Evolutionary conservation across 2,888 invertebrate genomes (phyloP).

Genomic region (Julus scandinavius): DNA sequence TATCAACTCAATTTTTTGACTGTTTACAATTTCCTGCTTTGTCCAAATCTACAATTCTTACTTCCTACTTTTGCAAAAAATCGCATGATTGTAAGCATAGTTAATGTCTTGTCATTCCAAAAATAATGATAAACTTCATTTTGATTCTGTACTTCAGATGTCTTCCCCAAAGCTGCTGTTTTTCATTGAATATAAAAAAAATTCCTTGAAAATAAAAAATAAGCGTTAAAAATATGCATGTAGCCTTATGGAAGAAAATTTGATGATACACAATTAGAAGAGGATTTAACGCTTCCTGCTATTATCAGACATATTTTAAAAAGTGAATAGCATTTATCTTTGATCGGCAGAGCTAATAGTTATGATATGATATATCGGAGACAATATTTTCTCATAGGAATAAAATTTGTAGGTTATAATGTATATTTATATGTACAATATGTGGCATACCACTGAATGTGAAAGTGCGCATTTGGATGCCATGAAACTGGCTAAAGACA

Average conservation of each 20-base stretch:
- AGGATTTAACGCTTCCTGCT: not conserved
- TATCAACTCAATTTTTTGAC: not conserved
- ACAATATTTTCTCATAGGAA: not conserved
- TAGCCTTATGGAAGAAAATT: not conserved
- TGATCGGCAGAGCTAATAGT: not conserved
- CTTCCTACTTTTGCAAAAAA: not conserved
- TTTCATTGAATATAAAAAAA: not conserved
- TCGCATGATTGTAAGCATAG: no score
- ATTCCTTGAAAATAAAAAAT: not conserved
- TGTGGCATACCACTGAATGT: not conserved
- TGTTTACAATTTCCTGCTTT: not conserved
- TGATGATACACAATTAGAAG: not conserved
- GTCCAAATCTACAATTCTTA: not conserved
- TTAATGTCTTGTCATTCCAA: not conserved
- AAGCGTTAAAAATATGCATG: not conserved
- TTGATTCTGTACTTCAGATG: not conserved
- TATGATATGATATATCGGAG: conserved; percentile 20
- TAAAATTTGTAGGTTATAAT: not conserved
- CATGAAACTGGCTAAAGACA: conserved; percentile 24
- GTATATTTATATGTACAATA: conserved; percentile 38
- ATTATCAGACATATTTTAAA: not conserved
- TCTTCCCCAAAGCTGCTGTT: not conserved
- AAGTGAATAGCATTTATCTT: conserved; percentile 19
- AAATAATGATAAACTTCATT: not conserved
- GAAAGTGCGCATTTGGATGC: not conserved